A percentile compares a stretch with the other conserved stretches of the same genome.
These are phyloP conservation scores for Drosophila mauritiana DNA, from an alignment of 1,140 invertebrate genomes.

Conservation along the genomic window DNA sequence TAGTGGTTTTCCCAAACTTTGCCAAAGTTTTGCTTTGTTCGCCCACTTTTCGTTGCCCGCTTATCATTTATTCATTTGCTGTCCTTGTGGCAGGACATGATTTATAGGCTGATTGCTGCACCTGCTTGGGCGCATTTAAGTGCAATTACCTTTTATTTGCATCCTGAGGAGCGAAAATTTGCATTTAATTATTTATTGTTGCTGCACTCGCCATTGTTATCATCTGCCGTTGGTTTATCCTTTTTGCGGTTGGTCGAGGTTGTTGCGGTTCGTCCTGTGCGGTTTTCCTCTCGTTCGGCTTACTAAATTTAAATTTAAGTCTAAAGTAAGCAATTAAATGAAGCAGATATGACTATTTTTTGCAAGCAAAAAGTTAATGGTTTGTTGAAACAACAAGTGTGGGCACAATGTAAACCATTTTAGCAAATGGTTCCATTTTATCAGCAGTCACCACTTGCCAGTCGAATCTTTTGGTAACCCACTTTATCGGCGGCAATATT, in stretches of 20 bases:
- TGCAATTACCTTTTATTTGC: slow-evolving; percentile 62
- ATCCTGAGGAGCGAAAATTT: slow-evolving; percentile 64
- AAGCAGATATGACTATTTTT: not conserved
- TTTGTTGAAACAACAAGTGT: not conserved
- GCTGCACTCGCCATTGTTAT: slow-evolving; percentile 49
- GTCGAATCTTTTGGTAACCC: not conserved
- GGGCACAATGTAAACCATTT: too few relatives aligned
- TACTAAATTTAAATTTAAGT: slow-evolving; percentile 5
- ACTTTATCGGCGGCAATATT: not conserved
- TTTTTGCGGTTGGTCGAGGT: slow-evolving; percentile 27
- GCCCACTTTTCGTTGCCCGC: slow-evolving; percentile 26
- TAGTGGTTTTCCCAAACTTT: slow-evolving; percentile 37
- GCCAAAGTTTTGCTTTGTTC: slow-evolving; percentile 35
- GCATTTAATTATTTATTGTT: slow-evolving; percentile 65
- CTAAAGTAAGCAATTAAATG: not conserved
- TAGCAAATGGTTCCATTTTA: not conserved
- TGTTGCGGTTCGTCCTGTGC: slow-evolving; percentile 29
- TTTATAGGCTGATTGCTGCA: slow-evolving; percentile 37
- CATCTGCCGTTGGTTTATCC: slow-evolving; percentile 21
- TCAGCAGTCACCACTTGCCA: not conserved
- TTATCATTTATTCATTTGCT: slow-evolving; percentile 72
- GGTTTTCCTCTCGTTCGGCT: slow-evolving; percentile 13
- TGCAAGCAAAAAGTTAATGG: not conserved
- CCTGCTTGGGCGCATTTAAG: slow-evolving; percentile 40
- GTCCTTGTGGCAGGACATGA: slow-evolving; percentile 28